phyloP scores from a whole-genome alignment of 2,888 invertebrate species.

The Plagiodera versicolora region DNA sequence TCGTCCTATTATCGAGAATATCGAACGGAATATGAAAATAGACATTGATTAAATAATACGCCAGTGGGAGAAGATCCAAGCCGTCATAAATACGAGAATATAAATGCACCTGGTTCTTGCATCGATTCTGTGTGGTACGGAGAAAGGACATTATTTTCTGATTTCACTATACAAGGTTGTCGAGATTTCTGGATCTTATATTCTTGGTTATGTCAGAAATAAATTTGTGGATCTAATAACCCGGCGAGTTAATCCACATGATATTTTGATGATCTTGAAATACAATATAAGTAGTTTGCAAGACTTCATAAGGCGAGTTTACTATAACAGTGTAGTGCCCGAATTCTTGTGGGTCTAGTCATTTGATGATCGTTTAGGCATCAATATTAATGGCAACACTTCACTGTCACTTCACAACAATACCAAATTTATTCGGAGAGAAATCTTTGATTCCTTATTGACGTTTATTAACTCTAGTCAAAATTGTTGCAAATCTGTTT shows the following conservation, averaged over 20 bases:
- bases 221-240: slow-evolving; percentile 41
- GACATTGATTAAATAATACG: neutral
- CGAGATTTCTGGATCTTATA: slow-evolving; percentile 8
- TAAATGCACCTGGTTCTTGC: neutral
- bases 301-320: slow-evolving; percentile 35
- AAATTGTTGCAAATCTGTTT: no score
- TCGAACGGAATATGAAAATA: neutral
- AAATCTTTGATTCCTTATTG: no score
- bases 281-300: slow-evolving; percentile 41
- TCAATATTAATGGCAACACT: no score
- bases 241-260: slow-evolving; percentile 41
- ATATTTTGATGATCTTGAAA: slow-evolving; percentile 35
- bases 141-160: slow-evolving; percentile 2
- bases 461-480: no score
- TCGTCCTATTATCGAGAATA: neutral
- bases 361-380: neutral
- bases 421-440: no score
- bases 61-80: neutral
- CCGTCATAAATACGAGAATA: neutral
- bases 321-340: slow-evolving; percentile 8
- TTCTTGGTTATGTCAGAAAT: slow-evolving; percentile 32
- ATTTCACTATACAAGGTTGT: neutral
- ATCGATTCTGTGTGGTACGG: neutral
- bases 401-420: no score
- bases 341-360: no score